phyloP scores from a whole-genome alignment of 2,113 vertebrate species.

The Etheostoma spectabile region DNA sequence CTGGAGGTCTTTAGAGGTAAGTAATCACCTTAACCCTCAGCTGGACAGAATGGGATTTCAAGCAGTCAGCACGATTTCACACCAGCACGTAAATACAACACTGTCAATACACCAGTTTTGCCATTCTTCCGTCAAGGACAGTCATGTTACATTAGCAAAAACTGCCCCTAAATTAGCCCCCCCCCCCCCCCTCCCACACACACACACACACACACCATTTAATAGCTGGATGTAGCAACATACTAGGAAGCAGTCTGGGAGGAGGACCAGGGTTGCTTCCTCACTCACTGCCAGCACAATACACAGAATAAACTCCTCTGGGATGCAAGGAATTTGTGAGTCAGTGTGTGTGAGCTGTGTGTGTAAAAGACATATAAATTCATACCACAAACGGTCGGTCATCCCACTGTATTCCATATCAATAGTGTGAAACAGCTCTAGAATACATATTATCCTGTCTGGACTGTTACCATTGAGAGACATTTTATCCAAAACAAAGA shows the following conservation, averaged over 20 bases:
- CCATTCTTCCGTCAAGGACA: neutral
- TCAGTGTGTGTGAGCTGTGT: slow-evolving; percentile 35
- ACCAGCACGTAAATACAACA: neutral
- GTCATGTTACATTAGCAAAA: neutral
- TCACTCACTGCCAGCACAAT: slow-evolving; percentile 54
- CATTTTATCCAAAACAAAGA: slow-evolving; percentile 2
- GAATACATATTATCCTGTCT: neutral
- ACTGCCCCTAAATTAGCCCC: slow-evolving; percentile 53
- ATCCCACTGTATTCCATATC: slow-evolving; percentile 28
- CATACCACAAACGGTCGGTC: slow-evolving; percentile 10
- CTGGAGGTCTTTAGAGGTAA: neutral
- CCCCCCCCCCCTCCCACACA: too few relatives aligned
- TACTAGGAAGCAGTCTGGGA: slow-evolving; percentile 76
- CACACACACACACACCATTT: slow-evolving; percentile 8
- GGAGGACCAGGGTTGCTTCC: slow-evolving; percentile 74
- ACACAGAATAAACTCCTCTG: slow-evolving; percentile 45
- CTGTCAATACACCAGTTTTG: neutral
- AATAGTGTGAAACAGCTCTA: slow-evolving; percentile 1
- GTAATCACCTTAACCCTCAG: neutral
- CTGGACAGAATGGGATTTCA: neutral
- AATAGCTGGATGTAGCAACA: slow-evolving; percentile 72
- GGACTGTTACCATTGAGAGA: neutral
- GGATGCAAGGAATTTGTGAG: slow-evolving; percentile 68
- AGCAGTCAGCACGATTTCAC: neutral
- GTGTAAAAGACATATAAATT: slow-evolving; percentile 49